A percentile compares a stretch with the other conserved stretches of the same genome.
Conservation (phyloP, 2,113 vertebrate genomes). For the Petrocephalus zakoni region DNA sequence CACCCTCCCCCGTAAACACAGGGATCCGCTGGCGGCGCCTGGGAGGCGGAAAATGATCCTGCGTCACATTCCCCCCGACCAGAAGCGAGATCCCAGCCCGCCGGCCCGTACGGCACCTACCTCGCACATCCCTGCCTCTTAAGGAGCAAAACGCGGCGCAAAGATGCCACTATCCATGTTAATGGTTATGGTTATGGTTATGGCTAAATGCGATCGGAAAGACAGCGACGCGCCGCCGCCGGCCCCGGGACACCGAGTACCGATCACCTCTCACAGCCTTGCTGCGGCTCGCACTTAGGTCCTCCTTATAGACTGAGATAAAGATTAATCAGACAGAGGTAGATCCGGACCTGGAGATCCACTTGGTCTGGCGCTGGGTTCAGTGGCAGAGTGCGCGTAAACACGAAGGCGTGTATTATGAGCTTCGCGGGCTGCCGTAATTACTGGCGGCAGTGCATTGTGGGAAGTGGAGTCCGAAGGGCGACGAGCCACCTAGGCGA, state of each 20-base stretch:
- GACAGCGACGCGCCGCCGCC: neutral
- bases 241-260: neutral
- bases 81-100: constrained; percentile 7
- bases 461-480: neutral
- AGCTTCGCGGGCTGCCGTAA: neutral
- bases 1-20: neutral
- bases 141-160: neutral
- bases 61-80: constrained; percentile 7
- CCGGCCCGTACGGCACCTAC: neutral
- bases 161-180: neutral
- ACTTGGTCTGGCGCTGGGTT: neutral
- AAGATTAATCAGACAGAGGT: neutral
- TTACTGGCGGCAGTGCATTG: neutral
- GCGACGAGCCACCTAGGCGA: neutral
- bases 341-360: neutral
- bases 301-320: neutral
- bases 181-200: neutral
- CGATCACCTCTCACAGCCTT: neutral
- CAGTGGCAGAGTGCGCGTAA: neutral
- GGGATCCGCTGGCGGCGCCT: neutral
- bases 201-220: neutral
- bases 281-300: neutral
- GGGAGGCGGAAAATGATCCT: neutral
- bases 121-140: neutral
- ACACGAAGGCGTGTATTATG: neutral